Percentiles rank a stretch among this genome's conserved stretches.
These are phyloP conservation scores for Cheilosia soror DNA, from an alignment of 2,888 invertebrate genomes.

Conservation along the genomic window DNA sequence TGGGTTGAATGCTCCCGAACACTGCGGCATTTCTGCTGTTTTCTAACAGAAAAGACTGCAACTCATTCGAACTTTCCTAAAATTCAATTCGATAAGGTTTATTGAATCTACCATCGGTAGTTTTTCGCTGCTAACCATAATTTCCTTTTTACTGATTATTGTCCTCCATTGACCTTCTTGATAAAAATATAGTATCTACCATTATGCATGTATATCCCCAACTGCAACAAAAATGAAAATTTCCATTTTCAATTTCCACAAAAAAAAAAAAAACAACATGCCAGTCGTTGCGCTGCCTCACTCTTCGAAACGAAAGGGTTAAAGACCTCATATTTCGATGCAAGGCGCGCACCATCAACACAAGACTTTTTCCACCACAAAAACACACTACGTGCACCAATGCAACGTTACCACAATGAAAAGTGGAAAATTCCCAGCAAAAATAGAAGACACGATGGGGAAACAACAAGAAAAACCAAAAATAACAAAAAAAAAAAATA, in stretches of 20 bases:
- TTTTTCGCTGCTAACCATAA: too few species aligned
- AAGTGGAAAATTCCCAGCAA: conserved; percentile 72
- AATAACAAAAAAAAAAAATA: background rate
- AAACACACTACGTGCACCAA: conserved; percentile 51
- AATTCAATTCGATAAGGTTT: too few species aligned
- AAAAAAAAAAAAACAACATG: background rate
- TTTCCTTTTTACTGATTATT: too few species aligned
- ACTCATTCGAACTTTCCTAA: too few species aligned
- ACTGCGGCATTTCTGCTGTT: too few species aligned
- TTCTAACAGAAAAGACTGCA: too few species aligned
- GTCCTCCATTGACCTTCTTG: too few species aligned
- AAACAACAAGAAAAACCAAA: conserved; percentile 14
- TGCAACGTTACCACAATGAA: conserved; percentile 52
- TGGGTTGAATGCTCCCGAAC: too few species aligned
- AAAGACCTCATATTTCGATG: conserved; percentile 72
- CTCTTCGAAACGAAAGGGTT: conserved; percentile 65
- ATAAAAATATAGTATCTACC: too few species aligned
- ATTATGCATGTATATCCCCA: background rate
- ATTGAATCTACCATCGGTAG: too few species aligned
- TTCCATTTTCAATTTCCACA: conserved; percentile 60
- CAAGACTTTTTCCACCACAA: conserved; percentile 43
- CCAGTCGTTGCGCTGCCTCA: conserved; percentile 31
- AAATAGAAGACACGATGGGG: conserved; percentile 50
- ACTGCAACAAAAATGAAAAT: conserved; percentile 20
- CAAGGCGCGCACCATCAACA: conserved; percentile 39